Evolutionary conservation across 1,140 invertebrate genomes (phyloP).

Genomic region (Nomia melanderi): DNA sequence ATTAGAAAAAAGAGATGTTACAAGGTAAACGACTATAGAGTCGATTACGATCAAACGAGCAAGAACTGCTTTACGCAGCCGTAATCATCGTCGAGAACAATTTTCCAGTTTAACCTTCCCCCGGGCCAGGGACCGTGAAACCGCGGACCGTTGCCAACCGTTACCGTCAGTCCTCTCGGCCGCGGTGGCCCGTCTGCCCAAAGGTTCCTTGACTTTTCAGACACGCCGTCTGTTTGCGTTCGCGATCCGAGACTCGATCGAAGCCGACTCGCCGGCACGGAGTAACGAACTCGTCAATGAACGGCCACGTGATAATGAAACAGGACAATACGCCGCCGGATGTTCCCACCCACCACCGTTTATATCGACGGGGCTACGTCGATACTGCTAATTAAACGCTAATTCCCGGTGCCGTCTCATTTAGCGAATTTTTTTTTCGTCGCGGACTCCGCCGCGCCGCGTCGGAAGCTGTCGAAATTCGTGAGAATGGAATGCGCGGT

Average conservation of each 20-base stretch:
- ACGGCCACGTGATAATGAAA: constrained; percentile 44
- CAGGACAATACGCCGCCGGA: constrained; percentile 22
- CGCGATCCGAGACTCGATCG: constrained; percentile 9
- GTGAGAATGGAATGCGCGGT: background rate
- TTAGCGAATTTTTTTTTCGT: background rate
- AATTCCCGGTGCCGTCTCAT: constrained; percentile 4
- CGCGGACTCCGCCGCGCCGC: background rate
- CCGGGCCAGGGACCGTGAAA: constrained; percentile 17
- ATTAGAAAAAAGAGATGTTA: no score
- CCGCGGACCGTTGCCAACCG: constrained; percentile 5
- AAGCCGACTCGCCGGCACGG: constrained; percentile 32
- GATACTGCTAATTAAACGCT: background rate
- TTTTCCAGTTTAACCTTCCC: background rate
- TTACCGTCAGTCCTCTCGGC: constrained; percentile 10
- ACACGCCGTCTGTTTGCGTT: constrained; percentile 29
- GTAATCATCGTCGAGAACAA: constrained; percentile 12
- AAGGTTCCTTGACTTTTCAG: constrained; percentile 40
- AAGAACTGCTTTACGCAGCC: background rate
- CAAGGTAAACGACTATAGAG: background rate
- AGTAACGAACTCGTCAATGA: constrained; percentile 50
- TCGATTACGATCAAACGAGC: background rate
- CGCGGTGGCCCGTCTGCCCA: background rate
- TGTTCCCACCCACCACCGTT: background rate
- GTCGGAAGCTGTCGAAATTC: background rate
- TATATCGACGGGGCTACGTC: background rate